Percentiles rank a stretch among this genome's conserved stretches.
Evolutionary conservation across 2,113 vertebrate species (phyloP).

Genomic region (Antechinus stuartii): DNA sequence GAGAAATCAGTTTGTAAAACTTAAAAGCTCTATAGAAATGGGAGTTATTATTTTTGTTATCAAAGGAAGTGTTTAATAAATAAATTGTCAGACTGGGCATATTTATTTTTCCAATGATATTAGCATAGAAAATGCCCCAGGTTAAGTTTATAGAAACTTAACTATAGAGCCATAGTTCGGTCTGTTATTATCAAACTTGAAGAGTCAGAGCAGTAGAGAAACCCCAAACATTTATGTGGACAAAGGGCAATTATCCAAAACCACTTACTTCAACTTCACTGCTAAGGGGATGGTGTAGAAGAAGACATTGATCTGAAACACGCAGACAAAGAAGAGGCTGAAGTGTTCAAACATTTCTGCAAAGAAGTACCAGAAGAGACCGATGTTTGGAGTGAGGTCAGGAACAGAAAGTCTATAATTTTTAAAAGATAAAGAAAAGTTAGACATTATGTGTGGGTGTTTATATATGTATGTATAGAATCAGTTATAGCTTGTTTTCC

Average conservation of each 20-base stretch:
- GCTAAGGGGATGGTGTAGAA: conserved; percentile 98
- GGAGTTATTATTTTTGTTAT: background rate
- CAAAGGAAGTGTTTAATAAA: background rate
- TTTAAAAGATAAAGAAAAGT: conserved; percentile 67
- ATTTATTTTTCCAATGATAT: background rate
- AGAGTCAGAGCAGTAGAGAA: background rate
- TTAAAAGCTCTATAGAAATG: background rate
- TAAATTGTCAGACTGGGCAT: background rate
- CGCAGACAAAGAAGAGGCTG: conserved; percentile 97
- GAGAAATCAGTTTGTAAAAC: background rate
- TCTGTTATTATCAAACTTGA: background rate
- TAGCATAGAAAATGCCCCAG: background rate
- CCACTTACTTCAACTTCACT: conserved; percentile 95
- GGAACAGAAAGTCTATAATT: conserved; percentile 95
- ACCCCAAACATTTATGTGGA: background rate
- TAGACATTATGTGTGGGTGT: background rate
- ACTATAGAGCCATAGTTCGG: background rate
- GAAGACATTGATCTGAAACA: conserved; percentile 99
- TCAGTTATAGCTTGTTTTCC: background rate
- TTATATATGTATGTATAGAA: too few relatives aligned
- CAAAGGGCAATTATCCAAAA: conserved; percentile 31
- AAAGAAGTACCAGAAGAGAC: conserved; percentile 99
- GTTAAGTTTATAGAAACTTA: conserved; percentile 11
- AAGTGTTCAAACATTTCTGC: conserved; percentile 99
- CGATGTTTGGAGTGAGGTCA: conserved; percentile 98